phyloP scores from a whole-genome alignment of 2,113 vertebrate genomes.

The Sphyrna mokarran region DNA sequence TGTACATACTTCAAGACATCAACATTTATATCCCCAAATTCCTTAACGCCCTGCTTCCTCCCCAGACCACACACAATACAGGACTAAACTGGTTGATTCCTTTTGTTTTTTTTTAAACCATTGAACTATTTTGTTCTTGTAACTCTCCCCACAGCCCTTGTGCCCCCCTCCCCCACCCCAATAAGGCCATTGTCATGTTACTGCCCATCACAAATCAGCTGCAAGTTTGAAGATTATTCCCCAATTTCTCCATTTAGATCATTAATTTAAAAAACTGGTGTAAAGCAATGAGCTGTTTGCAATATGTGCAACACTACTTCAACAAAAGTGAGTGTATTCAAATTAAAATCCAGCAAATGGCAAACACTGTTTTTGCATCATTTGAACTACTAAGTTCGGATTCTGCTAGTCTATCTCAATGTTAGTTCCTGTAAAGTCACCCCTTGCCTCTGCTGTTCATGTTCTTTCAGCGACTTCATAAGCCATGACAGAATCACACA shows the following conservation, averaged over 20 bases:
- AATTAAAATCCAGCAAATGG: background rate
- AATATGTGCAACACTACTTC: background rate
- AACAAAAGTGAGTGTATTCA: background rate
- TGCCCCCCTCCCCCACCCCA: no score
- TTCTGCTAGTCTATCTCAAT: background rate
- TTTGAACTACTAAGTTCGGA: background rate
- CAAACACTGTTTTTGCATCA: background rate
- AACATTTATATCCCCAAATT: no score
- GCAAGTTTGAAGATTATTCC: background rate
- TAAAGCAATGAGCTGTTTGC: no score
- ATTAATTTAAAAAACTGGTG: background rate
- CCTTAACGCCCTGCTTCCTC: background rate
- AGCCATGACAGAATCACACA: no score
- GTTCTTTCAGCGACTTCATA: no score
- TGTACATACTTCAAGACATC: no score
- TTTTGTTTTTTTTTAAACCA: background rate
- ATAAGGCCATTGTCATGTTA: background rate
- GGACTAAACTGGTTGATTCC: background rate
- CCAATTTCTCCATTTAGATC: background rate
- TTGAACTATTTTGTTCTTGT: background rate
- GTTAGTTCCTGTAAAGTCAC: no score
- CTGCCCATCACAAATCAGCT: background rate
- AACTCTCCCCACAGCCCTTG: no score
- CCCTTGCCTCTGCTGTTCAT: no score
- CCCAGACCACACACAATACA: background rate